These are phyloP conservation scores for Saxidomus purpurata DNA, from an alignment of 1,140 invertebrate genomes.

Conservation along the genomic window DNA sequence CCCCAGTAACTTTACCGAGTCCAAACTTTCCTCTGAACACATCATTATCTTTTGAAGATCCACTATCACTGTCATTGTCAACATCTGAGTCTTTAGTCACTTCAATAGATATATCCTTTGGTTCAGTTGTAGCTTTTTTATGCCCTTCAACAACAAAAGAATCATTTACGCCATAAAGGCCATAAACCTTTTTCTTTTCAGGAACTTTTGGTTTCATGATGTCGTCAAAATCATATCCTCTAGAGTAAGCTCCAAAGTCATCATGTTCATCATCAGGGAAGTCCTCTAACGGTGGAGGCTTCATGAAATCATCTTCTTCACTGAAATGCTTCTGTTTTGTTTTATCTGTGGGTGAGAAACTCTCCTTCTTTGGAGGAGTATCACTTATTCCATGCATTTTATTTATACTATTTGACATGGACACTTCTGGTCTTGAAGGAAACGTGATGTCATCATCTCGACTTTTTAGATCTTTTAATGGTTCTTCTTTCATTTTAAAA, in stretches of 20 bases:
- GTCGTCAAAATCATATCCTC: slow-evolving; percentile 73
- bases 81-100: slow-evolving; percentile 44
- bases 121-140: slow-evolving; percentile 49
- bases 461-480: slow-evolving; percentile 61
- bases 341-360: neutral
- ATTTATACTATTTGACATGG: slow-evolving; percentile 22
- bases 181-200: slow-evolving; percentile 55
- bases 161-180: slow-evolving; percentile 45
- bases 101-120: slow-evolving; percentile 25
- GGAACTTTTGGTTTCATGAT: slow-evolving; percentile 27
- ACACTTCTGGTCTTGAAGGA: neutral
- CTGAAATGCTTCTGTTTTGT: slow-evolving; percentile 42
- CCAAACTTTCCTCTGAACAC: slow-evolving; percentile 55
- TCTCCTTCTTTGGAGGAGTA: neutral
- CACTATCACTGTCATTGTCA: slow-evolving; percentile 66
- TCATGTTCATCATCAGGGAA: slow-evolving; percentile 71
- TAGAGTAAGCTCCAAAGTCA: slow-evolving; percentile 89
- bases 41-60: slow-evolving; percentile 60
- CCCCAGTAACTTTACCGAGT: slow-evolving; percentile 41
- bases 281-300: slow-evolving; percentile 74
- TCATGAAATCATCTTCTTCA: slow-evolving; percentile 70
- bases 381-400: slow-evolving; percentile 43
- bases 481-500: slow-evolving; percentile 80
- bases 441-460: slow-evolving; percentile 64
- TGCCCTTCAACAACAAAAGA: slow-evolving; percentile 40